A percentile compares a stretch with the other conserved stretches of the same genome.
Evolutionary conservation across 2,888 invertebrate species (phyloP).

Genomic region (Eupithecia exiguata): DNA sequence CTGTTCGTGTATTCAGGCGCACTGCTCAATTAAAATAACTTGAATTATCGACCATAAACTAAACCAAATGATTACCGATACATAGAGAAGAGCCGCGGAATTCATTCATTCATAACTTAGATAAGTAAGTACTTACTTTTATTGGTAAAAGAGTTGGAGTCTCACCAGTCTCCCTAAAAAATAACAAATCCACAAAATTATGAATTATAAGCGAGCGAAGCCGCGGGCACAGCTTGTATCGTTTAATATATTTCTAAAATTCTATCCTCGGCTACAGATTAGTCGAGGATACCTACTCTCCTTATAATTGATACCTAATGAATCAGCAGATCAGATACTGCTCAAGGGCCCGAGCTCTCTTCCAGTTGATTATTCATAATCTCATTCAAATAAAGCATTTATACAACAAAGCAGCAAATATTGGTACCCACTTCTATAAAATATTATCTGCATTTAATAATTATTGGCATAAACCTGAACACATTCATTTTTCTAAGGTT

Average conservation of each 20-base stretch:
- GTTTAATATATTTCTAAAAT: no score
- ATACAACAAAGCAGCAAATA: neutral
- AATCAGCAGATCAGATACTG: neutral
- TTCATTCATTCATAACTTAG: no score
- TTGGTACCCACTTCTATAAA: neutral
- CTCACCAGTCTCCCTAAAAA: neutral
- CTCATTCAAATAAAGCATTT: neutral
- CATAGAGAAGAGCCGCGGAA: neutral
- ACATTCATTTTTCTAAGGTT: no score
- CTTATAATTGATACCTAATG: neutral
- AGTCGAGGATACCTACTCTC: no score
- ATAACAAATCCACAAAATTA: neutral
- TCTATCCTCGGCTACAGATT: no score
- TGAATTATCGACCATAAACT: neutral
- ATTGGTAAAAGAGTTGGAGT: no score
- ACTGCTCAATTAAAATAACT: slow-evolving; percentile 11
- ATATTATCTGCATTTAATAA: neutral
- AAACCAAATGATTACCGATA: neutral
- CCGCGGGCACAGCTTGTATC: no score
- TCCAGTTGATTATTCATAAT: neutral
- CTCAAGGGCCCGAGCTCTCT: neutral
- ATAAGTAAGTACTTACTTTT: no score
- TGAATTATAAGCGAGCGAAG: neutral
- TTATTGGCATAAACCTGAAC: neutral
- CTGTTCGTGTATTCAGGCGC: slow-evolving; percentile 13